Base-by-base conservation (phyloP, 2,797 vertebrate genomes). In the Thunnus albacares region DNA sequence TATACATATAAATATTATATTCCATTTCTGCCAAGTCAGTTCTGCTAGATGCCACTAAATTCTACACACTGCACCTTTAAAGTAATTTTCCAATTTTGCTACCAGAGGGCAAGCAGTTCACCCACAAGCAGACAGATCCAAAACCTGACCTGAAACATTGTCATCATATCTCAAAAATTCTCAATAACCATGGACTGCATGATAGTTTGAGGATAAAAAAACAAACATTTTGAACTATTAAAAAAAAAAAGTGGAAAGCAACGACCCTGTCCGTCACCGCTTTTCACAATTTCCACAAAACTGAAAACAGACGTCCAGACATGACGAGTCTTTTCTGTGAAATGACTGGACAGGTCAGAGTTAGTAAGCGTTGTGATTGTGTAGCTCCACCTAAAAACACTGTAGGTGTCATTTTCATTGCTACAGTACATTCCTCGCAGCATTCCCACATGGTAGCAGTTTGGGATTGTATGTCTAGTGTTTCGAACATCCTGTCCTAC, bases 371-470 rank as follows among this genome's bases (percentile, higher is more conserved):
- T 81, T 64, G 71, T 33, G 71, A 79, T 66, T 57, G 79, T 43
- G 80, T 71, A 57, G 81, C 80, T 89, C 82, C 80, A 81, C 84
- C 83, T 56, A 57, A 79, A 53, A 88, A 75, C 74, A 71, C 71
- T 64, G 63, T 67, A 81, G 84, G 86, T 80, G 71, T 75, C 35
- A 45, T 81, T 81, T 87, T 68, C 77, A 38, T 77, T 57, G 66
- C 80, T 82, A 69, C 89, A 81, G 79, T 82, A 61, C 87, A 84
- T 87, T 90, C 81, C 86, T 85, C 47, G 26, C 84, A 90, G 80
- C 89, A 83, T 93, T 91, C 90, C 87, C 92, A 91, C 88, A 79
- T 93, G 90, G 84, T 80, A 80, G 69, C 81, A 77, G 71, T 89
- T 84, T 85, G 77, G 68, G 77, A 72, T 66, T 59, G 61, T 59